Base-by-base conservation (phyloP, 2,113 vertebrate genomes). In the Microtus oregoni region DNA sequence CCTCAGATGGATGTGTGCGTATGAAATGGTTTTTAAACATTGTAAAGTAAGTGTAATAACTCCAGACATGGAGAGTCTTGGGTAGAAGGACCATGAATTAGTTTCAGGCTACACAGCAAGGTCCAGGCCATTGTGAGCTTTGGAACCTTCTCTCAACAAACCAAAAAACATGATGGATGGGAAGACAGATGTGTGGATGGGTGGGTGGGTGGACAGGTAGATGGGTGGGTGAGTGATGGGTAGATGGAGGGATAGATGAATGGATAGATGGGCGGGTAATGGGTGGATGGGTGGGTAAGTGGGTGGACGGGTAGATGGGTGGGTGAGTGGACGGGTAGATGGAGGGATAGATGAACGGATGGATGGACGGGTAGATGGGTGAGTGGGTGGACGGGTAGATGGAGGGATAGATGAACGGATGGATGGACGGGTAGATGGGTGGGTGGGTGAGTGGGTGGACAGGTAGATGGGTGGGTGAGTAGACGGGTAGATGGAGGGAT, bases 311-410 rank as follows among this genome's bases (percentile, higher is more conserved):
- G 4, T 47, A 5, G 44, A 3, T 15, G 5, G 41, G 7, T 76
- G 17, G 41, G 12, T 75, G 38, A 1, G 1, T 78, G 44, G 26
- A 19, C 0, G 35, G 17, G 4, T 47, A 5, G 44, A 3, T 15
- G 5, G 41, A 41, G 41, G 41, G 41, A 41, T 41, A 41, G 41
- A 41, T 41, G 41, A 41, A 41, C 41, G 41, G 41, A 41, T 41
- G 41, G 41, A 41, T 41, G 3, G 41, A n/a, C n/a, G n/a, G n/a
- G n/a, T n/a, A n/a, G n/a, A n/a, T n/a, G n/a, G n/a, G 3, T 41
- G 41, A 3, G 41, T 41, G 41, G 41, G 3, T 41, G 41, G 41
- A 3, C 3, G 41, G 41, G 41, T 41, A 3, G 41, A 3, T 41
- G 41, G 41, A 41, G 2, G 3, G 41, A 41, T 41, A 41, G 41